Base-by-base conservation (phyloP, 2,888 invertebrate genomes). In the Sericinus montela region DNA sequence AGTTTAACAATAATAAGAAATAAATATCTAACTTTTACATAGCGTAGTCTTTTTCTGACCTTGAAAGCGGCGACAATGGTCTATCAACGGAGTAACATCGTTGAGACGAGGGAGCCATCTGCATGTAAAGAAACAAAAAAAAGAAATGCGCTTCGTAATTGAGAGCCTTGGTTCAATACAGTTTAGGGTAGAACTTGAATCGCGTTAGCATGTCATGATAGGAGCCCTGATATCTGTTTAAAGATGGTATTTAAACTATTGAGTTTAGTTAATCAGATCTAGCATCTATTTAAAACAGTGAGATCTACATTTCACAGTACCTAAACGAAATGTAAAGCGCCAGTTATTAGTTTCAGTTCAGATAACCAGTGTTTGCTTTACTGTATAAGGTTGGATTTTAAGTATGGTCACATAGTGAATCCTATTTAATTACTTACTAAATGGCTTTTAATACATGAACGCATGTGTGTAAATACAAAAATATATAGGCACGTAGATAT, bases 191-290 rank as follows among this genome's bases (percentile, higher is more conserved):
- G n/a, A n/a, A n/a, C n/a, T n/a, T n/a, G n/a, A n/a, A n/a, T n/a
- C n/a, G n/a, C n/a, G n/a, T n/a, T n/a, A n/a, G n/a, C n/a, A n/a
- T n/a, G n/a, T n/a, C n/a, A n/a, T n/a, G n/a, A n/a, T n/a, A n/a
- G n/a, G n/a, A n/a, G n/a, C n/a, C n/a, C n/a, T n/a, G n/a, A n/a
- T n/a, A n/a, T n/a, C n/a, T n/a, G n/a, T n/a, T n/a, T n/a, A n/a
- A n/a, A n/a, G 15, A 45, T 15, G 38, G n/a, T 1, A 32, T 11
- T n/a, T 2, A 34, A 15, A 30, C 13, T 19, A 14, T 13, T 23
- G 30, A 14, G 40, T 39, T n/a, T 48, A 44, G 38, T 36, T 49
- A 41, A 32, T 54, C 54, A 54, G 52, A 54, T 54, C 54, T 49
- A 52, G 40, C 30, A 32, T 46, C 48, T 37, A 34, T 47, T 49